Percentiles rank a stretch among this genome's conserved stretches.
Conservation (phyloP, 2,113 vertebrate species). For the Mesembrinibis cayennensis region DNA sequence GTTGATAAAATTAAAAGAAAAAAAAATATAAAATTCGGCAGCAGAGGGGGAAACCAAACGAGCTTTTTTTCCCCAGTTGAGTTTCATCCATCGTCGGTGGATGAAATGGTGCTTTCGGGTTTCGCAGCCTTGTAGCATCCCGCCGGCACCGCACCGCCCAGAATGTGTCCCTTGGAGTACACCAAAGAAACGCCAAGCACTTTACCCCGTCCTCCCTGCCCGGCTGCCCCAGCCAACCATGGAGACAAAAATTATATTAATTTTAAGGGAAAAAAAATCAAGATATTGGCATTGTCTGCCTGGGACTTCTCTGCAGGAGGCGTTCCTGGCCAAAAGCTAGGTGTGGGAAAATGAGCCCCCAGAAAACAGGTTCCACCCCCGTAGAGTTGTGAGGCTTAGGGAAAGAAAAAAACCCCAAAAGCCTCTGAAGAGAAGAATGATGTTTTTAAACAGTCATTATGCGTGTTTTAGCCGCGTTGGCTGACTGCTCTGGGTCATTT, state of each 20-base stretch:
- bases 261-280: neutral
- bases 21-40: neutral
- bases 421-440: neutral
- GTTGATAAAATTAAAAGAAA: neutral
- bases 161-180: slow-evolving; percentile 43
- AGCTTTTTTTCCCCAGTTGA: neutral
- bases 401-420: neutral
- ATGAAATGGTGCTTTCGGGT: neutral
- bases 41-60: neutral
- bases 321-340: neutral
- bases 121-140: neutral
- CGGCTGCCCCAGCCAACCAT: neutral
- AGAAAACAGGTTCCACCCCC: slow-evolving; percentile 12
- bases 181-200: slow-evolving; percentile 61
- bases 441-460: neutral
- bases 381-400: neutral
- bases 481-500: neutral
- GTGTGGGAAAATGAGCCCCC: neutral
- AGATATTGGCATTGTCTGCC: neutral
- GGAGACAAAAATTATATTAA: neutral
- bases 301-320: neutral
- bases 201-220: neutral
- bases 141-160: accelerated
- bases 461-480: neutral
- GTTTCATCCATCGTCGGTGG: neutral